Evolutionary conservation across 2,797 vertebrate genomes (phyloP).

Genomic region (Megalops cyprinoides): DNA sequence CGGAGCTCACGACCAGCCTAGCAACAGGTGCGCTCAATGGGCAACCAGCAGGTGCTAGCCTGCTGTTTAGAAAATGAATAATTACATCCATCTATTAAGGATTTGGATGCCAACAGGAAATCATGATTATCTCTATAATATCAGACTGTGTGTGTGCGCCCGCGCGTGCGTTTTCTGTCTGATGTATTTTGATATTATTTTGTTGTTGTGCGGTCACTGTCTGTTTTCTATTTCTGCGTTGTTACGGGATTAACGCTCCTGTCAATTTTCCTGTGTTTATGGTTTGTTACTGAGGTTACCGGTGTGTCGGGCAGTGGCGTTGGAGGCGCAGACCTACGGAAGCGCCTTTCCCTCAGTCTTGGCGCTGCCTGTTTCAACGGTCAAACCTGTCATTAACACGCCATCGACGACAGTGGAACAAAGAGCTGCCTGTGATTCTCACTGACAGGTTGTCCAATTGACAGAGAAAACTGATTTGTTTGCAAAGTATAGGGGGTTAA

Average conservation of each 20-base stretch:
- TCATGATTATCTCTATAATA: not conserved
- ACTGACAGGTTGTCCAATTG: slow-evolving; percentile 25
- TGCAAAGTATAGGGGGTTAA: slow-evolving; percentile 36
- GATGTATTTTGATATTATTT: not conserved
- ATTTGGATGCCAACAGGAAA: not conserved
- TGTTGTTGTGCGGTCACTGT: not conserved
- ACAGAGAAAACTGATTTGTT: slow-evolving; percentile 44
- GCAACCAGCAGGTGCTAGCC: slow-evolving; percentile 35
- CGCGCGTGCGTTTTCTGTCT: no score
- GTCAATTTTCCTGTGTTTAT: slow-evolving; percentile 17
- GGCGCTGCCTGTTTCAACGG: slow-evolving; percentile 61
- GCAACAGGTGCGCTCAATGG: slow-evolving; percentile 54
- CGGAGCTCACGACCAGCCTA: slow-evolving; percentile 25
- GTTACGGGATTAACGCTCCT: slow-evolving; percentile 29
- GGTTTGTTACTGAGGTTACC: slow-evolving; percentile 35
- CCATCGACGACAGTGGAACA: slow-evolving; percentile 38
- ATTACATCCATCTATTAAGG: not conserved
- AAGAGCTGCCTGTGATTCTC: slow-evolving; percentile 26
- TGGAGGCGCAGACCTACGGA: slow-evolving; percentile 3
- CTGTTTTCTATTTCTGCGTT: slow-evolving; percentile 23
- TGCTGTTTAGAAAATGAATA: slow-evolving; percentile 6
- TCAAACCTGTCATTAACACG: slow-evolving; percentile 52
- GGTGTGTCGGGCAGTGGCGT: slow-evolving; percentile 6
- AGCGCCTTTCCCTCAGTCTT: slow-evolving; percentile 56
- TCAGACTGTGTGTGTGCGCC: no score